A percentile compares a stretch with the other conserved stretches of the same genome.
These are phyloP conservation scores for Latheticus oryzae DNA, from an alignment of 2,888 invertebrate species.

Conservation along the genomic window DNA sequence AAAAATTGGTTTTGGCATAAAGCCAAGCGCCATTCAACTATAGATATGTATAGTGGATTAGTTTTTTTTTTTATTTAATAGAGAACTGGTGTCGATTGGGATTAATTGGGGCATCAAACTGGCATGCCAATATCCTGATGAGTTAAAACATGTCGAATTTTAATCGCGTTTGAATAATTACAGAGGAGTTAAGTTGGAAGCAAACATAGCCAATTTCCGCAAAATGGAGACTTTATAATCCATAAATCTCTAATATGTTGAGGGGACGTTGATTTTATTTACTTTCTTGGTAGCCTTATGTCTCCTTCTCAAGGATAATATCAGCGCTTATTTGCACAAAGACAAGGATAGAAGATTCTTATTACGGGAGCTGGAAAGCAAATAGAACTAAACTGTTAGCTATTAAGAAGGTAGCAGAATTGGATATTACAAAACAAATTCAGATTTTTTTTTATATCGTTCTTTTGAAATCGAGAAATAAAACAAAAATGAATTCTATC, in stretches of 20 bases:
- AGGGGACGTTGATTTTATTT: slow-evolving; percentile 9
- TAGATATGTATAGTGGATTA: no score
- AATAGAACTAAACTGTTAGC: background rate
- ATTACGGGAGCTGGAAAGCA: slow-evolving; percentile 5
- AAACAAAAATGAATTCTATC: no score
- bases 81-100: no score
- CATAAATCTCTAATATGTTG: slow-evolving; percentile 9
- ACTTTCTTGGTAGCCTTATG: slow-evolving; percentile 2
- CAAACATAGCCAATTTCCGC: background rate
- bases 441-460: no score
- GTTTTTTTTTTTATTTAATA: no score
- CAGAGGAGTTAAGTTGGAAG: background rate
- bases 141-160: background rate
- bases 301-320: slow-evolving; percentile 13
- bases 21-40: no score
- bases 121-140: background rate
- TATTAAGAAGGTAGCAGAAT: background rate
- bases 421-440: no score
- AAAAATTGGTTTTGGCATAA: no score
- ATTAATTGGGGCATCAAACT: no score
- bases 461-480: no score
- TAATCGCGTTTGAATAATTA: slow-evolving; percentile 2
- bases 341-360: background rate
- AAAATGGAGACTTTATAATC: slow-evolving; percentile 11
- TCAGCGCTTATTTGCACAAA: slow-evolving; percentile 4